These are phyloP conservation scores for Eumaeus atala DNA, from an alignment of 1,140 invertebrate genomes.

Conservation along the genomic window DNA sequence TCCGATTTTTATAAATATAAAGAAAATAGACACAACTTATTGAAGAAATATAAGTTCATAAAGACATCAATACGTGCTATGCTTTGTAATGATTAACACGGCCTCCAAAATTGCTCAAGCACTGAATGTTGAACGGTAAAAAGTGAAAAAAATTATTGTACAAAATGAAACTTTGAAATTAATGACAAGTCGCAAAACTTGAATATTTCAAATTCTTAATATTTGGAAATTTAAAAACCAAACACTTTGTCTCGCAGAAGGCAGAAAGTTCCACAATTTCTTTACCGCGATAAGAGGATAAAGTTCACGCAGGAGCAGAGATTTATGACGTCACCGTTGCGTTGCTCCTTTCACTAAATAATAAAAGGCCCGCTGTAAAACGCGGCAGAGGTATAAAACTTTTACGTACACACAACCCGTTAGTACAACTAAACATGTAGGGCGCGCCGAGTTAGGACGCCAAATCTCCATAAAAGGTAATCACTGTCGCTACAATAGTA, in stretches of 20 bases:
- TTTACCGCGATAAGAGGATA: conserved; percentile 72
- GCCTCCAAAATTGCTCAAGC: background rate
- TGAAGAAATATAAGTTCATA: no score
- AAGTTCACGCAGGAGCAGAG: conserved; percentile 72
- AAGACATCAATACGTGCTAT: no score
- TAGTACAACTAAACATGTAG: conserved; percentile 50
- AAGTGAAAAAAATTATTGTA: background rate
- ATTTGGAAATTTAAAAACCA: conserved; percentile 39
- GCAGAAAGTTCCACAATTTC: conserved; percentile 72
- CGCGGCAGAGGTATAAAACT: conserved; percentile 67
- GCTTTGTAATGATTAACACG: no score
- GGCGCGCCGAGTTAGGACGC: conserved; percentile 51
- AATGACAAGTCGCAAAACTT: conserved; percentile 5
- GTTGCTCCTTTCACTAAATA: conserved; percentile 73
- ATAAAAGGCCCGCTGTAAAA: conserved; percentile 71
- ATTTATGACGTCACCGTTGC: conserved; percentile 71
- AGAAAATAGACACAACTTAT: no score
- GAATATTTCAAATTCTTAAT: background rate
- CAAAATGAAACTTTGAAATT: background rate
- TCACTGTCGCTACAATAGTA: conserved; percentile 58
- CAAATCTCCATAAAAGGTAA: conserved; percentile 67
- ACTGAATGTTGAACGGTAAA: background rate
- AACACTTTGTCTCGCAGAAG: conserved; percentile 71
- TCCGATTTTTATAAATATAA: no score
- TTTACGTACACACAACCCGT: conserved; percentile 70